Conservation (phyloP, 2,888 invertebrate species). For the Epirrita christyi region DNA sequence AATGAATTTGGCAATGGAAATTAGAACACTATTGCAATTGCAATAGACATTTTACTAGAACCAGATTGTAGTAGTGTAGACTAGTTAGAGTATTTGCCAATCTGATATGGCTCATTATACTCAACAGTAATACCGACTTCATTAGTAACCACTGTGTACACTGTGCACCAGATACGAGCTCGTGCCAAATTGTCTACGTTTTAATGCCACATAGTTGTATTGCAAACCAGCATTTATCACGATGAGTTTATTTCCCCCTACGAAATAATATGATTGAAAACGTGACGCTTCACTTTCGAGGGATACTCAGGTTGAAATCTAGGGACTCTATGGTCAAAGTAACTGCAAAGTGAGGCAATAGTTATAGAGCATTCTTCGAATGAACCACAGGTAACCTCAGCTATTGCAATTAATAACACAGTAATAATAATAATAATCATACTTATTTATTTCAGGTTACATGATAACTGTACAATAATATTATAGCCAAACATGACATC, state of each 20-base stretch:
- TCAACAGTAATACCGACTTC: constrained; percentile 3
- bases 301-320: too few relatives aligned
- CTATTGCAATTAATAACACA: too few relatives aligned
- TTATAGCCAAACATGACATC: too few relatives aligned
- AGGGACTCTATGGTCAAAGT: too few relatives aligned
- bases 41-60: neutral
- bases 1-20: neutral
- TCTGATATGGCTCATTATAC: constrained; percentile 20
- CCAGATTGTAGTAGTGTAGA: neutral
- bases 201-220: constrained; percentile 10
- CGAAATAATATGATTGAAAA: neutral
- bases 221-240: neutral
- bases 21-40: neutral
- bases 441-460: too few relatives aligned
- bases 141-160: constrained; percentile 13
- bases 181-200: constrained; percentile 21
- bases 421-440: too few relatives aligned
- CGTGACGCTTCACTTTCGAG: neutral
- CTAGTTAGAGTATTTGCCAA: constrained; percentile 19
- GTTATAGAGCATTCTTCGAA: too few relatives aligned
- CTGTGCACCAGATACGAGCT: constrained; percentile 7
- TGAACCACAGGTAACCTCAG: too few relatives aligned
- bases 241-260: too few relatives aligned
- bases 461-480: too few relatives aligned
- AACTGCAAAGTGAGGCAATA: too few relatives aligned